Evolutionary conservation across 2,888 invertebrate genomes (phyloP).

Genomic region (Aelia acuminata): DNA sequence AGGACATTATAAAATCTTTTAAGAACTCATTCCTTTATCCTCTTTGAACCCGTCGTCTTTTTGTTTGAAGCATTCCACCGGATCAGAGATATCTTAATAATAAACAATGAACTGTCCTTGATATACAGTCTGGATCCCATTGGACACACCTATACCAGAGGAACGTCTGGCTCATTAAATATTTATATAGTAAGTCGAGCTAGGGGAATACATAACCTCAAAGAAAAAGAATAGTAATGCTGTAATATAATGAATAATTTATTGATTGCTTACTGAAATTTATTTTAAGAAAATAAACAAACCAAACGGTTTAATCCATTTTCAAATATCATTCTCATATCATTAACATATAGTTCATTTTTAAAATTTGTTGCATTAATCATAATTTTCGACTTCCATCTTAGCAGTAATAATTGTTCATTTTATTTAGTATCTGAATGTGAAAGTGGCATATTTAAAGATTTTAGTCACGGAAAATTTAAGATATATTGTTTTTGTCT

Average conservation of each 20-base stretch:
- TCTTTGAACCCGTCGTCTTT: conserved; percentile 10
- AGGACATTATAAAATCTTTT: conserved; percentile 39
- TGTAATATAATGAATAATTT: not conserved
- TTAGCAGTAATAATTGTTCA: too few relatives aligned
- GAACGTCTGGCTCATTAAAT: conserved; percentile 5
- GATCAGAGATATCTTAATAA: conserved; percentile 32
- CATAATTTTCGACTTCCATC: too few relatives aligned
- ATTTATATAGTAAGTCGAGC: not conserved
- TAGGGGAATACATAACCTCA: not conserved
- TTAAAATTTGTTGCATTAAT: too few relatives aligned
- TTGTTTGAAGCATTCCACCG: conserved; percentile 29
- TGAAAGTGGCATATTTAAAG: too few relatives aligned
- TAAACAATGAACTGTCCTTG: conserved; percentile 25
- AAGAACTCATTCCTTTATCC: conserved; percentile 39
- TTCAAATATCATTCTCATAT: too few relatives aligned
- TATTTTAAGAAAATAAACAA: too few relatives aligned
- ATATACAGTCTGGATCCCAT: not conserved
- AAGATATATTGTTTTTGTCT: too few relatives aligned
- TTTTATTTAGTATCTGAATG: too few relatives aligned
- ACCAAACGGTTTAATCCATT: not conserved
- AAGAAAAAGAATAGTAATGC: not conserved
- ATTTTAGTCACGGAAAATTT: too few relatives aligned
- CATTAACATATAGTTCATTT: too few relatives aligned
- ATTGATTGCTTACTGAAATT: not conserved
- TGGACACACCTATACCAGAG: not conserved